phyloP scores from a whole-genome alignment of 2,113 vertebrate genomes.

The Cololabis saira region DNA sequence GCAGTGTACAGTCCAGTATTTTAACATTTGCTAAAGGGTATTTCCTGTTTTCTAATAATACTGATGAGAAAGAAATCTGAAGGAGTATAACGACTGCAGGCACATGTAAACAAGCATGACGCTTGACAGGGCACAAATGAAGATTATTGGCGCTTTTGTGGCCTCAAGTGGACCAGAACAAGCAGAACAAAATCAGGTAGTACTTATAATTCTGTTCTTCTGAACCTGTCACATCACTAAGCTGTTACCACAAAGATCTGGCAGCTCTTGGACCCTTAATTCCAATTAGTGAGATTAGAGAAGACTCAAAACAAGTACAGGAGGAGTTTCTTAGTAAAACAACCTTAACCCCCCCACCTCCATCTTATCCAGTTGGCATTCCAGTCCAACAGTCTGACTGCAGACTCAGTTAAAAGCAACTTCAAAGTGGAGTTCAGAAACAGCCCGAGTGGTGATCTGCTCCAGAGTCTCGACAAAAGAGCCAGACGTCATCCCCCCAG shows the following conservation, averaged over 20 bases:
- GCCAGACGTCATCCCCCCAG: constrained; percentile 24
- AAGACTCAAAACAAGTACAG: constrained; percentile 65
- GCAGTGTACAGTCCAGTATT: not conserved
- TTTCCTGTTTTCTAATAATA: constrained; percentile 40
- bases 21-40: constrained; percentile 27
- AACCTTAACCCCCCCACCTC: constrained; percentile 11
- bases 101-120: constrained; percentile 35
- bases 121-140: not conserved
- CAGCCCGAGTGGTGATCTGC: constrained; percentile 43
- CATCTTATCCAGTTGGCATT: constrained; percentile 59
- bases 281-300: constrained; percentile 71
- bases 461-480: constrained; percentile 33
- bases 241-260: constrained; percentile 55
- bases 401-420: constrained; percentile 43
- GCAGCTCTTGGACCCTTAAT: constrained; percentile 49
- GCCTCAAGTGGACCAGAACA: not conserved
- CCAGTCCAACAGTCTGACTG: constrained; percentile 54
- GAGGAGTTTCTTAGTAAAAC: constrained; percentile 44
- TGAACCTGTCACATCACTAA: constrained; percentile 57
- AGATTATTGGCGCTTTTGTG: not conserved
- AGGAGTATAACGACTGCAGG: constrained; percentile 9
- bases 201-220: constrained; percentile 9
- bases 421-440: constrained; percentile 51
- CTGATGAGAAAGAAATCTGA: constrained; percentile 10
- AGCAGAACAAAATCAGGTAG: constrained; percentile 12